phyloP scores from a whole-genome alignment of 2,888 invertebrate species.

The Caradrina kadenii region DNA sequence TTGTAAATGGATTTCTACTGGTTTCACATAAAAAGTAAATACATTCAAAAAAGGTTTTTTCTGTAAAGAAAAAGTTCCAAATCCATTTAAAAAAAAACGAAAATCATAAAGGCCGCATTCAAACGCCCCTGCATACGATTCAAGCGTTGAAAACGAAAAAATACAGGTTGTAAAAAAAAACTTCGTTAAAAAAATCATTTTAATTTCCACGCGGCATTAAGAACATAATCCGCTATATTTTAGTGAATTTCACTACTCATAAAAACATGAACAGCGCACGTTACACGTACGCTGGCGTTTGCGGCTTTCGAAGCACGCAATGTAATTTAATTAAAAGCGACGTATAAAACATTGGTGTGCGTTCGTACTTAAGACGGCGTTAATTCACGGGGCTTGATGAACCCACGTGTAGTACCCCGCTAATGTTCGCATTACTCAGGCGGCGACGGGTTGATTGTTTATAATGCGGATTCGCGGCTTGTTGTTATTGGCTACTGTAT shows the following conservation, averaged over 20 bases:
- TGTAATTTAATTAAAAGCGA: conserved; percentile 86
- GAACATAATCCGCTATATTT: conserved; percentile 66
- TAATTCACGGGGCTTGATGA: conserved; percentile 80
- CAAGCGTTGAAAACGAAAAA: conserved; percentile 35
- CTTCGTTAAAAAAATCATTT: conserved; percentile 63
- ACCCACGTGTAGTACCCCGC: conserved; percentile 73
- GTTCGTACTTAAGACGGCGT: conserved; percentile 79
- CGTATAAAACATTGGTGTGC: conserved; percentile 81
- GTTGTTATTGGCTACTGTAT: conserved; percentile 61
- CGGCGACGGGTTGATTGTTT: conserved; percentile 71
- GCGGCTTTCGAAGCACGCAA: conserved; percentile 81
- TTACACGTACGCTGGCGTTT: conserved; percentile 65
- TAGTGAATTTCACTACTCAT: conserved; percentile 65
- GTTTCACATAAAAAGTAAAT: neutral
- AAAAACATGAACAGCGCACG: conserved; percentile 66
- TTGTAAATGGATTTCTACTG: neutral
- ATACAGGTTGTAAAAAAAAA: conserved; percentile 51
- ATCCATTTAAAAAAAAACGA: conserved; percentile 1
- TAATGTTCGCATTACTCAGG: conserved; percentile 82
- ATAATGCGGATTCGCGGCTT: conserved; percentile 66
- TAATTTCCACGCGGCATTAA: conserved; percentile 65
- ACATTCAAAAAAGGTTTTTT: neutral
- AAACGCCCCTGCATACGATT: conserved; percentile 13
- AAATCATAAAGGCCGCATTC: conserved; percentile 7
- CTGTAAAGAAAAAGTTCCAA: neutral